Evolutionary conservation across 2,888 invertebrate species (phyloP).

Genomic region (Cerceris rybyensis): DNA sequence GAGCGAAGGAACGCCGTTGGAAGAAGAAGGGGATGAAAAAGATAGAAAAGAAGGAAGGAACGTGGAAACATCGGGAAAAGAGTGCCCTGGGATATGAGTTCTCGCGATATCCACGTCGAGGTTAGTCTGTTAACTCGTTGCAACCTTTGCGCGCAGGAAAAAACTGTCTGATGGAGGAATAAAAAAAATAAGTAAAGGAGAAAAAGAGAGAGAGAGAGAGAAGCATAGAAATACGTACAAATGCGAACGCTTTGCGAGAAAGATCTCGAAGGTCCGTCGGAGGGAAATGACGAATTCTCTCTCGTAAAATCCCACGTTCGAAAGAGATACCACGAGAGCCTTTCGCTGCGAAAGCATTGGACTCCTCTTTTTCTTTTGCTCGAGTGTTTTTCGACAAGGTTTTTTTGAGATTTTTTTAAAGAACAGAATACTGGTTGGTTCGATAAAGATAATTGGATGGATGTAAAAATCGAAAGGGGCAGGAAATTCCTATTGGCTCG

Average conservation of each 20-base stretch:
- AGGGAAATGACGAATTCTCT: no score
- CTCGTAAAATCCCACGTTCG: no score
- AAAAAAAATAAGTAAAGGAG: not conserved
- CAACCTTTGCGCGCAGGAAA: conserved; percentile 46
- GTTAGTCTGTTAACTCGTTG: conserved; percentile 58
- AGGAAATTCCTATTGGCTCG: no score
- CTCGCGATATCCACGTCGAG: conserved; percentile 56
- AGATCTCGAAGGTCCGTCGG: not conserved
- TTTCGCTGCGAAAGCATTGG: no score
- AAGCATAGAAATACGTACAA: not conserved
- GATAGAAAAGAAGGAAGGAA: conserved; percentile 26
- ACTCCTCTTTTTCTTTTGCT: no score
- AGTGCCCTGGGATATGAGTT: conserved; percentile 64
- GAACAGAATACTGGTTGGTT: no score
- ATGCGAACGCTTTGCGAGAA: not conserved
- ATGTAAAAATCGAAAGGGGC: no score
- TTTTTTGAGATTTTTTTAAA: no score
- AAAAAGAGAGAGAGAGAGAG: not conserved
- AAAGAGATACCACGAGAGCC: no score
- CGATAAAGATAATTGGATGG: no score
- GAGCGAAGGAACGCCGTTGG: conserved; percentile 45
- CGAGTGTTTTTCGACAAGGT: no score
- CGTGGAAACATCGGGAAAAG: conserved; percentile 48
- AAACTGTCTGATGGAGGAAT: not conserved
- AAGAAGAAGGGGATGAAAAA: conserved; percentile 18